These are phyloP conservation scores for Progne subis DNA, from an alignment of 2,113 vertebrate species.

Conservation along the genomic window DNA sequence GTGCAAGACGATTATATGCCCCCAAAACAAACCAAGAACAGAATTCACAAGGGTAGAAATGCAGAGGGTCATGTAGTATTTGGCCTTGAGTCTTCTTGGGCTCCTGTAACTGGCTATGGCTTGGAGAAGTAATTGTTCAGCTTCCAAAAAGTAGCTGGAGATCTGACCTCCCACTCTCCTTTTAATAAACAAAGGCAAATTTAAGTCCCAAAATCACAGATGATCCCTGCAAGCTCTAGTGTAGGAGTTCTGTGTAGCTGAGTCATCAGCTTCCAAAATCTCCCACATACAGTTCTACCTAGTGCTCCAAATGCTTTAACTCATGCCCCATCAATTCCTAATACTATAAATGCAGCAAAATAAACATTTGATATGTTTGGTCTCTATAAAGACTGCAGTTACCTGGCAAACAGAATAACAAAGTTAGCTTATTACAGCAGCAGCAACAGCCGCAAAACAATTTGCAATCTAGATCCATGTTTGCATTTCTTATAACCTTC, in stretches of 20 bases:
- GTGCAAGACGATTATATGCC: accelerated
- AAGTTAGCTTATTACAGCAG: slow-evolving; percentile 4
- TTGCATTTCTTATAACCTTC: slow-evolving; percentile 58
- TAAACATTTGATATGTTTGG: background rate
- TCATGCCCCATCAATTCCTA: background rate
- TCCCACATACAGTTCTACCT: background rate
- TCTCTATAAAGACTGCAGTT: background rate
- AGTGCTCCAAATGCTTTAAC: background rate
- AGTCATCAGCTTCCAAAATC: background rate
- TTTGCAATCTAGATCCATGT: slow-evolving; percentile 28
- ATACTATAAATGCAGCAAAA: slow-evolving; percentile 6
- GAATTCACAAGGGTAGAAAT: background rate
- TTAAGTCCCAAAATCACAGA: background rate
- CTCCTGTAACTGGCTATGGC: background rate
- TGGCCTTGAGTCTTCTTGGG: background rate
- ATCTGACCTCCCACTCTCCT: background rate
- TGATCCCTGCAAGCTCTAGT: background rate
- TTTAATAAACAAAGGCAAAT: background rate
- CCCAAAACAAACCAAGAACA: background rate
- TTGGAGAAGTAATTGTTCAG: background rate
- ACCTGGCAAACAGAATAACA: slow-evolving; percentile 13
- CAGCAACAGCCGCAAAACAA: background rate
- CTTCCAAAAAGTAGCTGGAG: background rate
- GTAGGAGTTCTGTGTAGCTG: background rate
- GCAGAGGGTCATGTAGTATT: background rate